Conservation (phyloP, 2,797 vertebrate genomes). For the Chloroceryle inda region DNA sequence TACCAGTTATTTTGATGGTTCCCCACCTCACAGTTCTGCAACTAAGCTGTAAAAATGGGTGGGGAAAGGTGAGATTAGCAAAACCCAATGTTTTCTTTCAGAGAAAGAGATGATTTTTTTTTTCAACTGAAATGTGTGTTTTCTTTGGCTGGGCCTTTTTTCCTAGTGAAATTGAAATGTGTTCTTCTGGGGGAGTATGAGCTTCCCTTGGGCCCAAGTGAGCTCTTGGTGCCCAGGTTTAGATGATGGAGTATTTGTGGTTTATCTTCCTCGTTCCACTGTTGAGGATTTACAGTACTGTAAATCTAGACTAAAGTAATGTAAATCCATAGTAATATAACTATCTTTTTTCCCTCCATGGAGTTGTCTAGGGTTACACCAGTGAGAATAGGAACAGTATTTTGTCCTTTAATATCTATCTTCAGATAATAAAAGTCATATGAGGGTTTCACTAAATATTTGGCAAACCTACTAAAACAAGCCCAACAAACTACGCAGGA, state of each 20-base stretch:
- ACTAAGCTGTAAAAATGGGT: neutral
- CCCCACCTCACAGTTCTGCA: neutral
- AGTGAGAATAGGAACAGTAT: constrained; percentile 40
- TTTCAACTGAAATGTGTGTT: neutral
- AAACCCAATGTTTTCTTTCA: neutral
- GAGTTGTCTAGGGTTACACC: constrained; percentile 56
- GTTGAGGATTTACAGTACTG: constrained; percentile 7
- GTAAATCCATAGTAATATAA: constrained; percentile 33
- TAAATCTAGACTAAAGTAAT: neutral
- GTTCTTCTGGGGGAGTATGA: neutral
- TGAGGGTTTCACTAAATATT: constrained; percentile 72
- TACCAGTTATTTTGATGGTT: neutral
- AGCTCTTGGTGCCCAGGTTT: neutral
- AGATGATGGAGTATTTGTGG: neutral
- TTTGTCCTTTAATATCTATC: constrained; percentile 65
- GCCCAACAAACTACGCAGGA: constrained; percentile 67
- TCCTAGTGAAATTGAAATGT: neutral
- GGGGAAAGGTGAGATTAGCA: neutral
- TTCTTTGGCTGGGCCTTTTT: neutral
- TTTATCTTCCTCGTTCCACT: constrained; percentile 21
- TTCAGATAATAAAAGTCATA: constrained; percentile 70
- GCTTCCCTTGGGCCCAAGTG: neutral
- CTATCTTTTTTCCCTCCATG: constrained; percentile 26
- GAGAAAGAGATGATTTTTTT: neutral
- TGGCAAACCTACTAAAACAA: constrained; percentile 74